Percentiles rank a stretch among this genome's conserved stretches.
These are phyloP conservation scores for Uria lomvia DNA, from an alignment of 2,113 vertebrate species.

Conservation along the genomic window DNA sequence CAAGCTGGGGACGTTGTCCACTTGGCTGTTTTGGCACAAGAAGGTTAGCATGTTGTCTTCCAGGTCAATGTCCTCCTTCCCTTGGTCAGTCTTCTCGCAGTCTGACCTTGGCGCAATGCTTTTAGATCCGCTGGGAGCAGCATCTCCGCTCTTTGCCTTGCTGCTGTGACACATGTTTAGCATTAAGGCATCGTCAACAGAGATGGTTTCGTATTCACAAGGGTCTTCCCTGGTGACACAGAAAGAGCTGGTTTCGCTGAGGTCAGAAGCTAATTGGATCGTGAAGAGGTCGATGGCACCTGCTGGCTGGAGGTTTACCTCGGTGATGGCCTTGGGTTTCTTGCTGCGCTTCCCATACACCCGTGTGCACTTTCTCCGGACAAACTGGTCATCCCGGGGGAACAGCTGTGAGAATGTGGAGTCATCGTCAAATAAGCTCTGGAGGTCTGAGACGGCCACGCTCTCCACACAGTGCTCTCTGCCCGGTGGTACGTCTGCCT, in stretches of 20 bases:
- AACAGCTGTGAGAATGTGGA: conserved; percentile 87
- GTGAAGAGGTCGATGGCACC: not conserved
- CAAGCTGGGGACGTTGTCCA: conserved; percentile 58
- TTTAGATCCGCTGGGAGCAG: not conserved
- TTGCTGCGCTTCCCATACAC: conserved; percentile 89
- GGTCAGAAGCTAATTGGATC: conserved; percentile 54
- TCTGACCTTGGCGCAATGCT: not conserved
- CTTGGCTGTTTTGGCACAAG: conserved; percentile 63
- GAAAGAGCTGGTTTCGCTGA: conserved; percentile 68
- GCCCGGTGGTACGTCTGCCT: not conserved
- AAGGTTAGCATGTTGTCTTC: conserved; percentile 51
- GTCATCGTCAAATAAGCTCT: conserved; percentile 83
- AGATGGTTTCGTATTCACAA: conserved; percentile 81
- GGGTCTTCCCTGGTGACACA: conserved; percentile 72
- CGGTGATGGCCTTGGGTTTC: conserved; percentile 60
- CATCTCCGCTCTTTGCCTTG: conserved; percentile 50
- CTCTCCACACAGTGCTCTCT: not conserved
- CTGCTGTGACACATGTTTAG: conserved; percentile 82
- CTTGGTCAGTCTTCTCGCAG: not conserved
- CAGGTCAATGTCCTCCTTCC: conserved; percentile 24
- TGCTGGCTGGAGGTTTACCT: not conserved
- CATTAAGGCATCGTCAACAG: conserved; percentile 81
- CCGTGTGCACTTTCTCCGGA: conserved; percentile 83
- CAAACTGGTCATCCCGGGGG: conserved; percentile 81
- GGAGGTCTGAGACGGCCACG: conserved; percentile 55